Evolutionary conservation across 1,140 invertebrate species (phyloP).

Genomic region (Trichonephila inaurata): DNA sequence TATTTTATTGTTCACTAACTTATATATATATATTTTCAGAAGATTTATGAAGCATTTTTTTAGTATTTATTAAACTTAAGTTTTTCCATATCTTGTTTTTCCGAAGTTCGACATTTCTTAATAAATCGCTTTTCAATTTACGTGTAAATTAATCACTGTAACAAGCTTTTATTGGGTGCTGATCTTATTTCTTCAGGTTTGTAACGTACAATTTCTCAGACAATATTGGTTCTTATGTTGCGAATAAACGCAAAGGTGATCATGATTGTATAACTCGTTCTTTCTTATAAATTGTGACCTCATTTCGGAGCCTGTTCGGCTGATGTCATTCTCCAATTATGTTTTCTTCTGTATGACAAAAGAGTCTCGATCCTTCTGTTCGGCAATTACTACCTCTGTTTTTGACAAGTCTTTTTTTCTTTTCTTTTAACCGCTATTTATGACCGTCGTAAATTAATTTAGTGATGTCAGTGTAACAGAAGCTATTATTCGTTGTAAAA

Average conservation of each 20-base stretch:
- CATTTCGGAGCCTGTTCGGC: constrained; percentile 5
- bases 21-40: too few relatives aligned
- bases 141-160: too few relatives aligned
- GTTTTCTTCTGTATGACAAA: background rate
- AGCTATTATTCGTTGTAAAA: too few relatives aligned
- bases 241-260: background rate
- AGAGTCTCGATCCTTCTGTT: background rate
- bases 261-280: constrained; percentile 14
- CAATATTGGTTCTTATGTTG: background rate
- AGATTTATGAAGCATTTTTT: too few relatives aligned
- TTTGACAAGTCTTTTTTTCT: constrained; percentile 24
- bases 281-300: constrained; percentile 23
- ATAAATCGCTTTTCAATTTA: background rate
- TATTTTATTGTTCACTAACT: background rate
- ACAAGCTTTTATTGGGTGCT: too few relatives aligned
- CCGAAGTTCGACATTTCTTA: background rate
- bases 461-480: background rate
- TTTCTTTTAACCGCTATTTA: constrained; percentile 11
- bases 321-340: constrained; percentile 64
- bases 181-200: background rate
- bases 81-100: background rate
- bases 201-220: too few relatives aligned
- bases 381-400: constrained; percentile 31
- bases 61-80: too few relatives aligned
- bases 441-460: constrained; percentile 25